Base-by-base conservation (phyloP, 2,113 vertebrate species). In the Rhea pennata region DNA sequence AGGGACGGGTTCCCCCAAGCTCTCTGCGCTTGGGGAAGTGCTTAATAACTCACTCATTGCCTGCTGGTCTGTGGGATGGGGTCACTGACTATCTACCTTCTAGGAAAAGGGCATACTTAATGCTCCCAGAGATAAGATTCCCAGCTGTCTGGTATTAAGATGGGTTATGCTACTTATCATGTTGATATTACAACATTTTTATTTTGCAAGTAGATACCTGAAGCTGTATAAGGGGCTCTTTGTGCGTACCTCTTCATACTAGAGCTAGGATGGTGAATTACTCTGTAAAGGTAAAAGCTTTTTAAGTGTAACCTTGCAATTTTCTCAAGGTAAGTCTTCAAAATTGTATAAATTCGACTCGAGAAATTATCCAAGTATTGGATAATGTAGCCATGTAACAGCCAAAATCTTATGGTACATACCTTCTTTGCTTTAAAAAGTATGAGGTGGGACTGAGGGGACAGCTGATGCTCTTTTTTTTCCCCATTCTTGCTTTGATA, bases 181-280 rank as follows among this genome's bases (percentile, higher is more conserved):
- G 4, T 21, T 33, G 50, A 2, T 7, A 26, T 90, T 36, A 4
- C 24, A 4, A 4, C 15, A 26, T 27, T 23, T 19, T 2, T 21
- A 20, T 4, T 27, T 8, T 58, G 53, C 58, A 15, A 83, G 59
- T 14, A 12, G 62, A 5, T 10, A 0, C 5, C 19, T 15, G 61
- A 12, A 12, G 33, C 2, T n/a, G 20, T 22, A 9, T 48, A 50
- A 36, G 2, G 11, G 10, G 1, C 29, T 56, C 13, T 0, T 0
- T 9, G 20, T 23, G 0, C 17, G 26, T 4, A 0, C 15, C n/a
- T 12, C 29, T 4, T 12, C 23, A 8, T 9, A 1, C 17, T 2
- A 1, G 16, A 39, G 15, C 3, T 15, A 2, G 4, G 10, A 6
- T 17, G 61, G 70, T 64, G 74, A 72, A 2, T 42, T 42, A 74